Base-by-base conservation (phyloP, 2,113 vertebrate species). In the Rhipidura dahli region DNA sequence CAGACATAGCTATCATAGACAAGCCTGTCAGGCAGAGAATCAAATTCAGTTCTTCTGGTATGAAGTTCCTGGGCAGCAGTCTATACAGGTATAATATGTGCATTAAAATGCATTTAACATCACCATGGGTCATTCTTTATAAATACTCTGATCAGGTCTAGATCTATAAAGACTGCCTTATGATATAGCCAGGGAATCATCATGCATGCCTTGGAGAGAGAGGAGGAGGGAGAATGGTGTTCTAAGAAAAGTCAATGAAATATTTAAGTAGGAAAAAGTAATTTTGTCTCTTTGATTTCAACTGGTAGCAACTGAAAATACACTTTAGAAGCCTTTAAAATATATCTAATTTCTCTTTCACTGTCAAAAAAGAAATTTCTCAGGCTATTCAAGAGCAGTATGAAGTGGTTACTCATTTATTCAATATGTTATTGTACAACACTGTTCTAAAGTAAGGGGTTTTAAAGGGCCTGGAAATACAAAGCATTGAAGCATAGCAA, bases 181-280 rank as follows among this genome's bases (percentile, higher is more conserved):
- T 2, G 3, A 51, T 45, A 15, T 13, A 84, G 76, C 28, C 42
- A 49, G 51, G 54, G 76, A 93, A 83, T 40, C 31, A 69, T 71
- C 1, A 2, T 0, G 1, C 15, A 2, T 0, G 2, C 69, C 53
- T 78, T 71, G 44, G 44, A 81, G 60, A 68, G 51, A 88, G 35
- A 70, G 33, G 35, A 70, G 33, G 37, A 86, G 79, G 23, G 24
- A 91, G 63, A 39, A 47, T 8, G 22, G 56, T 33, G 23, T 66
- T 93, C 69, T 64, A 87, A 87, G 88, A 73, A 91, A 95, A 92
- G 95, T 94, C 93, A 94, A 93, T 95, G 53, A 96, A 94, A 96
- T 96, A 87, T 89, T 94, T 92, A 94, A 92, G 83, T 53, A 84
- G 69, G 61, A 90, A 90, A 94, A 95, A 77, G 76, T 96, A 69